phyloP scores from a whole-genome alignment of 1,140 invertebrate genomes.

The Pararge aegeria region DNA sequence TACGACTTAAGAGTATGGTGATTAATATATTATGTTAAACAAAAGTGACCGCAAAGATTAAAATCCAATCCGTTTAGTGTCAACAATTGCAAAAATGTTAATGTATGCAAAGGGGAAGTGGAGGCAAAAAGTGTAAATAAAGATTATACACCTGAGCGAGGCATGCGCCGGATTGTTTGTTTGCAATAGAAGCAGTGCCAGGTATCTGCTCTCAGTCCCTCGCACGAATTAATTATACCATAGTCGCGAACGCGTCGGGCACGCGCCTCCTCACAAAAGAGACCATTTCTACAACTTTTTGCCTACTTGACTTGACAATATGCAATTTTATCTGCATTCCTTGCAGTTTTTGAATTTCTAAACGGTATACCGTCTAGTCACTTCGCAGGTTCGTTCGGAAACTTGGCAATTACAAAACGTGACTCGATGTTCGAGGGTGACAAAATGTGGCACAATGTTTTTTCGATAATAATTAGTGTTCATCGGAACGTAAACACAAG shows the following conservation, averaged over 20 bases:
- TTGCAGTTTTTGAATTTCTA: conserved; percentile 21
- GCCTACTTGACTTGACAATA: conserved; percentile 38
- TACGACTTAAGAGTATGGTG: not conserved
- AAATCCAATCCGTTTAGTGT: conserved; percentile 17
- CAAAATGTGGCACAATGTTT: conserved; percentile 39
- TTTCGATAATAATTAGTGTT: conserved; percentile 55
- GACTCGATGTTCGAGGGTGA: conserved; percentile 53
- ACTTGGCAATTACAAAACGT: conserved; percentile 57
- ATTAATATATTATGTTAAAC: not conserved
- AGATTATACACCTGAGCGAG: conserved; percentile 72
- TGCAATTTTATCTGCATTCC: conserved; percentile 43
- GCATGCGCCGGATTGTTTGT: conserved; percentile 47
- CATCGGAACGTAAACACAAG: conserved; percentile 61
- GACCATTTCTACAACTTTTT: conserved; percentile 43
- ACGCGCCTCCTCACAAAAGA: conserved; percentile 46
- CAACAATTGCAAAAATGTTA: conserved; percentile 59
- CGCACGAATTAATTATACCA: conserved; percentile 67
- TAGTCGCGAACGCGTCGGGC: conserved; percentile 29
- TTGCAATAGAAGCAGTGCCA: conserved; percentile 52
- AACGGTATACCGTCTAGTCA: not conserved
- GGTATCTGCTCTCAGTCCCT: conserved; percentile 52
- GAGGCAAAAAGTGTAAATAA: conserved; percentile 69
- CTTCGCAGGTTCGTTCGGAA: not conserved
- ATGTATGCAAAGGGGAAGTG: conserved; percentile 77
- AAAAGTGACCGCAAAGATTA: not conserved